Evolutionary conservation across 2,113 vertebrate genomes (phyloP).

Genomic region (Syngnathus floridae): DNA sequence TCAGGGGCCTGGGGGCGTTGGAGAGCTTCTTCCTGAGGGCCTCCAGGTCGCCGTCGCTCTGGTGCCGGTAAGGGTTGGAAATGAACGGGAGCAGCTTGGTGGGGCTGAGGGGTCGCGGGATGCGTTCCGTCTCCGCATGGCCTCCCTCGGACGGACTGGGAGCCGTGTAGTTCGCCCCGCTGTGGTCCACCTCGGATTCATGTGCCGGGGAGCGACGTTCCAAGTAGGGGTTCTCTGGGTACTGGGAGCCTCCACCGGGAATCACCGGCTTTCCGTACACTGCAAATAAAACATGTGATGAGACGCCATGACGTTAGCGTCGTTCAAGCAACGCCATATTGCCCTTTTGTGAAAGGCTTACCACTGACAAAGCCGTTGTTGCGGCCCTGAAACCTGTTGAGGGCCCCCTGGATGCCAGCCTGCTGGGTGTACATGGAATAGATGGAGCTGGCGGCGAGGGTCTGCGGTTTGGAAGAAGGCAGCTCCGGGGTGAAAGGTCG

Average conservation of each 20-base stretch:
- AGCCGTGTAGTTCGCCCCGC: constrained; percentile 35
- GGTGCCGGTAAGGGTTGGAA: constrained; percentile 90
- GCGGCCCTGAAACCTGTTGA: constrained; percentile 73
- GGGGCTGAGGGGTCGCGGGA: constrained; percentile 89
- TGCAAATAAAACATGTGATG: constrained; percentile 31
- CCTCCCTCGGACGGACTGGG: constrained; percentile 59
- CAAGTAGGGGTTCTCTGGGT: constrained; percentile 73
- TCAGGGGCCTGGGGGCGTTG: constrained; percentile 87
- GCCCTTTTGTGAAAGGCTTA: constrained; percentile 48
- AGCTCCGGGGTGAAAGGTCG: constrained; percentile 90
- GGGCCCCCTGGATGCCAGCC: constrained; percentile 71
- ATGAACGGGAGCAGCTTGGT: constrained; percentile 95
- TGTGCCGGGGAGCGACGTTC: constrained; percentile 70
- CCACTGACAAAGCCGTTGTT: constrained; percentile 80
- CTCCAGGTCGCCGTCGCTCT: constrained; percentile 91
- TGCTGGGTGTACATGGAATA: constrained; percentile 96
- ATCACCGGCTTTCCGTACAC: constrained; percentile 94
- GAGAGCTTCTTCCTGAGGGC: constrained; percentile 89
- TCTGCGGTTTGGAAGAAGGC: constrained; percentile 83
- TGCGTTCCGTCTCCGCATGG: constrained; percentile 78
- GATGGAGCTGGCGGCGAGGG: constrained; percentile 85
- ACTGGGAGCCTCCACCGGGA: constrained; percentile 61
- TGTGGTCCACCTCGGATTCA: constrained; percentile 67
- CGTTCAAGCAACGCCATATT: too few relatives aligned
- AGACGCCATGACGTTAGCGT: background rate